Evolutionary conservation across 1,140 invertebrate genomes (phyloP).

Genomic region (Cecropterus lyciades): DNA sequence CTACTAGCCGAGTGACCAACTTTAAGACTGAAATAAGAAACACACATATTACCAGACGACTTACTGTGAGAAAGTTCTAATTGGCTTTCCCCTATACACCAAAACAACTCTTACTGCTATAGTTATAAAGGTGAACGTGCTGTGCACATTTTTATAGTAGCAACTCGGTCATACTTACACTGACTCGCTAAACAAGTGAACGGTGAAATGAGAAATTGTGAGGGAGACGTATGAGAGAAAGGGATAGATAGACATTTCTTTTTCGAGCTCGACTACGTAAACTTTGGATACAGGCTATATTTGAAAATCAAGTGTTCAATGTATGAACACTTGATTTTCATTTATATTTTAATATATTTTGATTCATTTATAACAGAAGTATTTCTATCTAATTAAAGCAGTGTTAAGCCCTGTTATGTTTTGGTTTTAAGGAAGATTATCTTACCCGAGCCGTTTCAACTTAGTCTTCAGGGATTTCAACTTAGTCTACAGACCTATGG

Average conservation of each 20-base stretch:
- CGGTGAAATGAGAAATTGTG: constrained; percentile 82
- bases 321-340: no score
- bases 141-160: constrained; percentile 14
- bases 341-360: no score
- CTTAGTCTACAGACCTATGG: no score
- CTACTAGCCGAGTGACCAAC: constrained; percentile 82
- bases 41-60: constrained; percentile 68
- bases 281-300: constrained; percentile 40
- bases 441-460: no score
- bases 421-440: no score
- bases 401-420: no score
- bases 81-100: constrained; percentile 34
- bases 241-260: constrained; percentile 73
- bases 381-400: no score
- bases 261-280: constrained; percentile 51
- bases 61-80: constrained; percentile 59
- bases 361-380: no score
- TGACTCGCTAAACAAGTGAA: constrained; percentile 80
- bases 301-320: background rate
- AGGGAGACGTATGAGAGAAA: constrained; percentile 60
- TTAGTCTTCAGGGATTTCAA: no score
- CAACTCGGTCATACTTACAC: constrained; percentile 56
- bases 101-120: constrained; percentile 37
- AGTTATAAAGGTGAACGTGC: constrained; percentile 35
- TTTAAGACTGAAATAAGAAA: constrained; percentile 80